These are phyloP conservation scores for Meloidogyne floridensis DNA, from an alignment of 1,140 invertebrate genomes.

Conservation along the genomic window DNA sequence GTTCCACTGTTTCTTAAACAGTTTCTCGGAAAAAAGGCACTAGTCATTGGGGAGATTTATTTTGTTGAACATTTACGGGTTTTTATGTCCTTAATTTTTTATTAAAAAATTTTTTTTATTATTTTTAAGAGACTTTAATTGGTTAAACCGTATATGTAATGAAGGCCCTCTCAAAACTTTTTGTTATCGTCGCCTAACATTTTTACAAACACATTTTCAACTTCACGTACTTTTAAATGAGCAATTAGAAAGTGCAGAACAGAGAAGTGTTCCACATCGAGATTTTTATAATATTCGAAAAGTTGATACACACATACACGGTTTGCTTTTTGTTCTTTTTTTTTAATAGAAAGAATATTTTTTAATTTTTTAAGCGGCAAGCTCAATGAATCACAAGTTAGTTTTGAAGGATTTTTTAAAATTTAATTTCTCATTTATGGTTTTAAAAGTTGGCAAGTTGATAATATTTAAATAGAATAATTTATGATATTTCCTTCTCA, in stretches of 20 bases:
- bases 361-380: constrained; percentile 74
- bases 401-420: too few species aligned
- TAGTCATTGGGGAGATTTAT: too few species aligned
- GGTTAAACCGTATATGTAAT: constrained; percentile 30
- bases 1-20: too few species aligned
- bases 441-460: too few species aligned
- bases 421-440: too few species aligned
- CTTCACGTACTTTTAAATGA: constrained; percentile 94
- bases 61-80: too few species aligned
- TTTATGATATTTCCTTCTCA: too few species aligned
- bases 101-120: not conserved
- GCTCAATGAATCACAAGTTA: constrained; percentile 96
- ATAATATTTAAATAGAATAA: too few species aligned
- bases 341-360: not conserved
- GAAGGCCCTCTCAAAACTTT: constrained; percentile 78
- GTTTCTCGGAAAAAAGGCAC: too few species aligned
- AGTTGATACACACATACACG: constrained; percentile 95
- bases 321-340: not conserved
- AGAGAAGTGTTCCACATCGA: constrained; percentile 93
- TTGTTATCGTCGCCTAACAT: constrained; percentile 91
- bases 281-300: constrained; percentile 99
- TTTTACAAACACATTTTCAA: constrained; percentile 93
- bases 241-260: constrained; percentile 79
- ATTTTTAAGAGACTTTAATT: constrained; percentile 17
- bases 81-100: too few species aligned